Base-by-base conservation (phyloP, 2,797 vertebrate genomes). In the Notolabrus celidotus region DNA sequence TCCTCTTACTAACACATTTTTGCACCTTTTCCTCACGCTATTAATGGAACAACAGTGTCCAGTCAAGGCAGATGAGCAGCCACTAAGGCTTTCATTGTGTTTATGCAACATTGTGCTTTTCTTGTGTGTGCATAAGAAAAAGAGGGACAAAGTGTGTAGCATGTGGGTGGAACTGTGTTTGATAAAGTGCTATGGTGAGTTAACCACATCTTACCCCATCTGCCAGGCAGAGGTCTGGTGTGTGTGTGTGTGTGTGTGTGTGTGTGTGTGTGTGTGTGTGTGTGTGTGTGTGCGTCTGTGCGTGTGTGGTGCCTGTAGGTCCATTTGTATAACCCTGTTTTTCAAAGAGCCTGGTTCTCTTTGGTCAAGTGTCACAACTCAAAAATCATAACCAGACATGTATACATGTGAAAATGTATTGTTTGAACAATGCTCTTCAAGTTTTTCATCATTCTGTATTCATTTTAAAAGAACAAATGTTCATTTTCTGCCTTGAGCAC, bases 401-500 rank as follows among this genome's bases (percentile, higher is more conserved):
- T 84, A 83, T 84, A 25, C 34, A 46, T 70, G 83, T 68, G 67
- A 73, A 76, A 36, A 74, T 75, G 58, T 80, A 83, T 69, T 70
- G 58, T 88, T 91, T 73, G 80, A 91, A 81, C 78, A 80, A 86
- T 5, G 29, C 72, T 62, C 55, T 76, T 46, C 80, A 39, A 51
- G 50, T 67, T 83, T 79, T 86, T 73, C 39, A 67, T 20, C 31
- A 4, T 77, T 53, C 22, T 84, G 63, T 83, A 63, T 88, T 59
- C 51, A 90, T 88, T 91, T 67, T 85, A 84, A 88, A 84, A 79
- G 71, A 86, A 79, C 71, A 78, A 76, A 68, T 87, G 80, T 91
- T 81, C 86, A 80, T 73, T 85, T 79, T 83, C 77, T 88, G 86
- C 83, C 86, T 83, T 65, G 71, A 90, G 80, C 90, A 89, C 83